These are phyloP conservation scores for Bufo bufo DNA, from an alignment of 2,113 vertebrate species.

Conservation along the genomic window DNA sequence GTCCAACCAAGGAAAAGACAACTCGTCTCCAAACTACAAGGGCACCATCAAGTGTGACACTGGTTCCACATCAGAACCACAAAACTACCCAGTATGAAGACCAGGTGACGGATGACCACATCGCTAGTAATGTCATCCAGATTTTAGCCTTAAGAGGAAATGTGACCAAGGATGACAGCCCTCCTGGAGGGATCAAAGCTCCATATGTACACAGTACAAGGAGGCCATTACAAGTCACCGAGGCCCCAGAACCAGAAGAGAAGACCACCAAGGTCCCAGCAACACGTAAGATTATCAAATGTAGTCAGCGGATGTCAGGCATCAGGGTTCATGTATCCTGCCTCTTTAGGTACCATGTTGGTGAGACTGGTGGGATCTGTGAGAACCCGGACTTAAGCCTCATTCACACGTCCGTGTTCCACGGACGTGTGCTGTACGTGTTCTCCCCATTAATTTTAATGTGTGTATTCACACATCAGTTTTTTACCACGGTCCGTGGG, in stretches of 20 bases:
- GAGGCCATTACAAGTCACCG: slow-evolving; percentile 13
- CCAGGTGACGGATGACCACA: neutral
- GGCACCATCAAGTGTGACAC: neutral
- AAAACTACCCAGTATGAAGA: neutral
- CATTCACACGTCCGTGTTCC: too few relatives aligned
- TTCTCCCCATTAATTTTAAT: too few relatives aligned
- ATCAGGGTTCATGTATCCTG: neutral
- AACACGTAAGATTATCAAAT: slow-evolving; percentile 64
- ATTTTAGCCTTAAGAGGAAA: neutral
- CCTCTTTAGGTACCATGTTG: neutral
- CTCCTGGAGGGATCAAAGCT: neutral
- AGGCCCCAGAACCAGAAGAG: neutral
- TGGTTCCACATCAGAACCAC: neutral
- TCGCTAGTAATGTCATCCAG: neutral
- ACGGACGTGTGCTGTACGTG: too few relatives aligned
- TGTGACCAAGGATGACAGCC: neutral
- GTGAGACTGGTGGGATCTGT: neutral
- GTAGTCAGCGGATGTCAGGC: neutral
- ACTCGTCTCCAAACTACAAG: neutral
- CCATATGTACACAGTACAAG: neutral
- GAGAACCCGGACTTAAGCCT: neutral
- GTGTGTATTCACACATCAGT: too few relatives aligned
- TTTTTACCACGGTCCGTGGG: too few relatives aligned
- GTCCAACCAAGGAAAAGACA: neutral
- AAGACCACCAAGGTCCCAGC: slow-evolving; percentile 48